Percentiles rank a stretch among this genome's conserved stretches.
Conservation (phyloP, 2,113 vertebrate genomes). For the Hippocampus abdominalis region DNA sequence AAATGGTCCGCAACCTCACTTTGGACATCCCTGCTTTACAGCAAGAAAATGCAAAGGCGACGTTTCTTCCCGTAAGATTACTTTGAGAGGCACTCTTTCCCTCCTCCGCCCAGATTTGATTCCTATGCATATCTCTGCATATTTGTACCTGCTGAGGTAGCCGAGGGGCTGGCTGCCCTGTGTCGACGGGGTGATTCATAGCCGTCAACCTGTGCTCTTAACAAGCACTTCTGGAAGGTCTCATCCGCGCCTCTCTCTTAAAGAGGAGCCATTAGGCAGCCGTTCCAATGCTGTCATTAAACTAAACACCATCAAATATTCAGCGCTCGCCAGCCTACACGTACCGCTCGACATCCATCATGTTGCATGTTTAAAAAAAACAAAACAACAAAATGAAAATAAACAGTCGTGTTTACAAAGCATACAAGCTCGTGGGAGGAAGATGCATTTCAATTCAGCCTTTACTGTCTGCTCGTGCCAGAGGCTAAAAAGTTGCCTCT, state of each 20-base stretch:
- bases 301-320: constrained; percentile 54
- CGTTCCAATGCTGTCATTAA: constrained; percentile 22
- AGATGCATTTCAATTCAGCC: constrained; percentile 12
- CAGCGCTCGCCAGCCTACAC: constrained; percentile 16
- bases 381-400: neutral
- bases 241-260: constrained; percentile 26
- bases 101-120: neutral
- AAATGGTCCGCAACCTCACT: too few relatives aligned
- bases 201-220: constrained; percentile 4
- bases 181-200: constrained; percentile 16
- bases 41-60: too few relatives aligned
- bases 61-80: too few relatives aligned
- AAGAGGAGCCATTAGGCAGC: constrained; percentile 27
- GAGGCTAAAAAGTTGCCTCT: neutral
- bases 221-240: constrained; percentile 27
- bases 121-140: constrained; percentile 10
- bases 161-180: constrained; percentile 5
- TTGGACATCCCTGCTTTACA: too few relatives aligned
- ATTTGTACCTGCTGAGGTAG: neutral
- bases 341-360: neutral
- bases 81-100: too few relatives aligned
- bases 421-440: neutral
- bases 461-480: neutral
- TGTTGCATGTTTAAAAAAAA: neutral
- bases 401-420: constrained; percentile 1